Evolutionary conservation across 2,888 invertebrate species (phyloP), one percentile per base, ranked within the genome.

Genomic region (Drosophila pseudotakahashii): DNA sequence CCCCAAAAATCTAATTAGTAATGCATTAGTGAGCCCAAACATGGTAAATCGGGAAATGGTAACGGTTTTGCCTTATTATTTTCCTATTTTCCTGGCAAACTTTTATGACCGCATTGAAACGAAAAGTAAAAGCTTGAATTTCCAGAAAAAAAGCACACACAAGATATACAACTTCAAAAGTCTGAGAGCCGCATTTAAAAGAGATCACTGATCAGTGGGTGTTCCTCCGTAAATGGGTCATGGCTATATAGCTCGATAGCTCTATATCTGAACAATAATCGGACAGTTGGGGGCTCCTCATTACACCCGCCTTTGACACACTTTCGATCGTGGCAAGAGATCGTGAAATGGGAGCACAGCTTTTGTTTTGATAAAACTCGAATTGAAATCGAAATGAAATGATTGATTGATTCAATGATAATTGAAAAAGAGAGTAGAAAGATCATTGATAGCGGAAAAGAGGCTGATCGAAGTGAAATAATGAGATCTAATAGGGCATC

Each of bases 261-360:
- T 47, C 32, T 48, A 26, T 34, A 36, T 48, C 48, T 55, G 14
- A 41, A 37, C 37, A 52, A 36, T 67, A 64, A 64, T 53, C 67
- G 53, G 53, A 54, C 54, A 47, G 45, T 45, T 53, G 63, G 68
- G 63, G 23, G 54, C 67, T 55, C 58, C 79, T 83, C 83, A 80
- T 82, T 80, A 80, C 78, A 75, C 78, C 78, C 77, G 76, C 79
- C 67, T 69, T 69, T 85, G 86, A 85, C 81, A 82, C 73, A 85
- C 67, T 81, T 85, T 69, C 54, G 54, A 64, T 51, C 60, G 60
- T 70, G 64, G 53, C 39, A 57, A 44, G 59, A 71, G 83, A 69
- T 63, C 62, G 63, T 63, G 68, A 67, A 67, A 68, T 53, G 41
- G 41, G 62, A 62, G 62, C 62, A 62, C 68, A 34, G 68, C 50